Evolutionary conservation across 2,888 invertebrate species (phyloP).

Genomic region (Hermaeophaga mercurialis): DNA sequence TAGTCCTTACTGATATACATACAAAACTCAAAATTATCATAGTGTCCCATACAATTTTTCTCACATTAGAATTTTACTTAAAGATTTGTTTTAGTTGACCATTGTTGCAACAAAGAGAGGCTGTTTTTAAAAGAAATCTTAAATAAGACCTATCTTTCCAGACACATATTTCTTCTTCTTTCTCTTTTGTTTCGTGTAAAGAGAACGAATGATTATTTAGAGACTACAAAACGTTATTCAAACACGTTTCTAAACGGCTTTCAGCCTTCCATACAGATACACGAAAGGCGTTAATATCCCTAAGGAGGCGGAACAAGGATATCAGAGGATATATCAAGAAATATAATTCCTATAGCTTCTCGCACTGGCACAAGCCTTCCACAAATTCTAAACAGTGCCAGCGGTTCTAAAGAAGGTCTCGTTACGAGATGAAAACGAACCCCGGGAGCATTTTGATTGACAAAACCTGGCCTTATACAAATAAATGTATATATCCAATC

Average conservation of each 20-base stretch:
- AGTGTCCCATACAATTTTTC: no score
- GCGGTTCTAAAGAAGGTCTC: background rate
- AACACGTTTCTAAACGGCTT: slow-evolving; percentile 17
- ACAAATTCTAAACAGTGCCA: background rate
- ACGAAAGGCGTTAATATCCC: slow-evolving; percentile 32
- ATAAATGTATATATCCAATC: no score
- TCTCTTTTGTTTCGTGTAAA: slow-evolving; percentile 6
- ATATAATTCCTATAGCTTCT: slow-evolving; percentile 11
- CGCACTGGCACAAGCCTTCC: background rate
- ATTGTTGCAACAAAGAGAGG: no score
- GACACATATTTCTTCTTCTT: background rate
- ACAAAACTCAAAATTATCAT: no score
- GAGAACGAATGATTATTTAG: slow-evolving; percentile 13
- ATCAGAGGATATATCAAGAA: slow-evolving; percentile 14
- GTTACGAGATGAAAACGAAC: no score
- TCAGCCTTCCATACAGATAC: slow-evolving; percentile 16
- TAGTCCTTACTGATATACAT: no score
- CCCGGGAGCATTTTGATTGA: no score
- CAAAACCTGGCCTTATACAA: no score
- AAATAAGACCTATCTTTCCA: background rate
- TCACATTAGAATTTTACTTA: no score
- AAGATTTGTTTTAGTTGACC: no score
- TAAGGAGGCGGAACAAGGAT: slow-evolving; percentile 20
- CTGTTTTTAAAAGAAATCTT: no score
- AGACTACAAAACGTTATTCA: slow-evolving; percentile 16